Percentiles rank a stretch among this genome's conserved stretches.
Conservation (phyloP, 1,140 invertebrate genomes). For the Arion vulgaris region DNA sequence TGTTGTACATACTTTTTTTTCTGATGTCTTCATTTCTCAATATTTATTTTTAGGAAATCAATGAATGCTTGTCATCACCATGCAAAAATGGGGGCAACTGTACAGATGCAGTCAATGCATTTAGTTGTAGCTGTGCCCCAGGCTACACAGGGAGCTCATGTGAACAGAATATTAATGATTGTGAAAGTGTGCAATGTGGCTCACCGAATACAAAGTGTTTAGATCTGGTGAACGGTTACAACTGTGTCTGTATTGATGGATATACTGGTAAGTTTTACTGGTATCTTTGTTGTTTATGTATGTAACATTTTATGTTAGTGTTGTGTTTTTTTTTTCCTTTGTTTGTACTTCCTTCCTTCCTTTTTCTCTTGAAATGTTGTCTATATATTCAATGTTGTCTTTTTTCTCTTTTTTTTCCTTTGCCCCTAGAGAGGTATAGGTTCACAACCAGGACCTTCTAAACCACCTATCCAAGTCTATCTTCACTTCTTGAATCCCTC, state of each 20-base stretch:
- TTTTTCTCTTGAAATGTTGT: no score
- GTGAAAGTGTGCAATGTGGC: conserved; percentile 79
- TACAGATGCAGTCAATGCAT: conserved; percentile 46
- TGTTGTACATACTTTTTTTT: no score
- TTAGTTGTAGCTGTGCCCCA: conserved; percentile 61
- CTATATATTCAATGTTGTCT: no score
- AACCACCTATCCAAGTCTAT: no score
- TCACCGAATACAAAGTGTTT: conserved; percentile 47
- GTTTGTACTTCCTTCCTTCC: no score
- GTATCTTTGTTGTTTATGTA: neutral
- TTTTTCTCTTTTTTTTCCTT: no score
- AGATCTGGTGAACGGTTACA: conserved; percentile 53
- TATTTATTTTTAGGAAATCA: conserved; percentile 44
- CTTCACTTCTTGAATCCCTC: no score
- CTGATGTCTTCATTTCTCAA: no score
- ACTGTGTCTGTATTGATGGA: conserved; percentile 62
- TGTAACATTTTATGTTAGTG: neutral
- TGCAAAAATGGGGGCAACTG: conserved; percentile 52
- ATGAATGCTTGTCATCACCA: conserved; percentile 40
- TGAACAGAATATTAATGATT: conserved; percentile 79
- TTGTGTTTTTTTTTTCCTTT: no score
- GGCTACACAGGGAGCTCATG: conserved; percentile 57
- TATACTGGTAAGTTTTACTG: conserved; percentile 52
- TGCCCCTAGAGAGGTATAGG: no score
- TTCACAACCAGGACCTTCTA: no score